These are phyloP conservation scores for Scaptomyza reducta DNA, from an alignment of 2,888 invertebrate species.

Conservation along the genomic window DNA sequence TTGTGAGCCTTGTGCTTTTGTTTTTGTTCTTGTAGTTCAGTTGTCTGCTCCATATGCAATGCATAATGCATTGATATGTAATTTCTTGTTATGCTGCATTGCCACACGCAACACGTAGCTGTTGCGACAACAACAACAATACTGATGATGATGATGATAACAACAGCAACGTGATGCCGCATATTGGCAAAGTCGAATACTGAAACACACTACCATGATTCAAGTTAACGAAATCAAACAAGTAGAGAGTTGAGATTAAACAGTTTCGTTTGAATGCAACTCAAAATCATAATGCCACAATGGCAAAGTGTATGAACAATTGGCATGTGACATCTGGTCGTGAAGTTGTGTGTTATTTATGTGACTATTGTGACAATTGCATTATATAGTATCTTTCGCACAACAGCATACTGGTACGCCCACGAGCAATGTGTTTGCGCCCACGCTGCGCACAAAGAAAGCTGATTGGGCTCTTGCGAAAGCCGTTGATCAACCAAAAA, in stretches of 20 bases:
- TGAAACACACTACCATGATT: neutral
- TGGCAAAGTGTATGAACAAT: too few relatives aligned
- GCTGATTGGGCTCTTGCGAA: conserved; percentile 34
- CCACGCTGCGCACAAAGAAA: neutral
- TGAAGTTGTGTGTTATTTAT: conserved; percentile 20
- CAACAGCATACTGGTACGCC: neutral
- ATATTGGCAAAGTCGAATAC: neutral
- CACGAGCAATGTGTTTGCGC: conserved; percentile 6
- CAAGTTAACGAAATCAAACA: too few relatives aligned
- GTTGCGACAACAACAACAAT: conserved; percentile 8
- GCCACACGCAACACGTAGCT: conserved; percentile 33
- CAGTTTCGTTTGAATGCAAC: neutral
- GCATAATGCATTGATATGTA: neutral
- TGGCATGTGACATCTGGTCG: conserved; percentile 18
- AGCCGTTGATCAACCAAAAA: conserved; percentile 29
- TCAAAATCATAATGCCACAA: neutral
- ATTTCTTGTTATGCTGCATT: conserved; percentile 2
- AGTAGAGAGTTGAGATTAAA: too few relatives aligned
- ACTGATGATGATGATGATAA: neutral
- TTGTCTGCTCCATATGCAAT: conserved; percentile 27
- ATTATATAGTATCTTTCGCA: conserved; percentile 1
- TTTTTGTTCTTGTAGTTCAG: conserved; percentile 2
- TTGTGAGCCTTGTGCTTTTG: neutral
- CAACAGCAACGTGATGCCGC: neutral
- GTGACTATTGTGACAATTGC: conserved; percentile 38